Base-by-base conservation (phyloP, 2,888 invertebrate genomes). In the Yponomeuta evonymella region DNA sequence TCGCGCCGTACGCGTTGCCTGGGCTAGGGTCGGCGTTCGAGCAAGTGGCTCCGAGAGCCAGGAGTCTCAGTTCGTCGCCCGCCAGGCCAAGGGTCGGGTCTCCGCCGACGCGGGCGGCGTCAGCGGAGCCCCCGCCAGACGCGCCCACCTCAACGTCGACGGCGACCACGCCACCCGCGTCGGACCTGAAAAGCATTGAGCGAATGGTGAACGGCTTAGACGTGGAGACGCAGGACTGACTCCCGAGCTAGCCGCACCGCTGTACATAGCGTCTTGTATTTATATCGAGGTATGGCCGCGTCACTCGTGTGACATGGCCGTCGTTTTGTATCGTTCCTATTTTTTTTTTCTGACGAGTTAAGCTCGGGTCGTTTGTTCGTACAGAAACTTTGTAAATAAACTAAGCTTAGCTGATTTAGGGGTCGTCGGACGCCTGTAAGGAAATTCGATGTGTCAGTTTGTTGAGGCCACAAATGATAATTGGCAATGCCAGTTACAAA, bases 131-230 rank as follows among this genome's bases (percentile, higher is more conserved):
- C 1, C 91, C 93, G 84, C 89, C 94, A 77, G 94, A 79, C 92
- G 94, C 76, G 83, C 94, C 79, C 90, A 93, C 70, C 93, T 94
- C 23, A 87, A 90, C 67, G 88, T 91, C 73, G 89, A 91, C 74
- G 85, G 93, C 89, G 72, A 80, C 84, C 76, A 95, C 94, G 75
- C 94, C 93, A 74, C 94, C 94, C 62, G 94, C 96, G 66, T 96
- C 95, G 74, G 98, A 98, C 90, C 94, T 98, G 77, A 98, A 98
- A 90, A 98, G 96, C 87, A 98, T 98, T 92, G 98, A 98, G 92
- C 97, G 98, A 86, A 98, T 98, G 98, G 98, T 98, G 77, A 98
- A 98, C 89, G 98, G 98, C 23, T 93, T 98, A 75, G 98, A 98
- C 86, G 97, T 97, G 76, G 96, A 96, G 86, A 94, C 95, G 76